Evolutionary conservation across 2,888 invertebrate species (phyloP).

Genomic region (Mactromeris polynyma): DNA sequence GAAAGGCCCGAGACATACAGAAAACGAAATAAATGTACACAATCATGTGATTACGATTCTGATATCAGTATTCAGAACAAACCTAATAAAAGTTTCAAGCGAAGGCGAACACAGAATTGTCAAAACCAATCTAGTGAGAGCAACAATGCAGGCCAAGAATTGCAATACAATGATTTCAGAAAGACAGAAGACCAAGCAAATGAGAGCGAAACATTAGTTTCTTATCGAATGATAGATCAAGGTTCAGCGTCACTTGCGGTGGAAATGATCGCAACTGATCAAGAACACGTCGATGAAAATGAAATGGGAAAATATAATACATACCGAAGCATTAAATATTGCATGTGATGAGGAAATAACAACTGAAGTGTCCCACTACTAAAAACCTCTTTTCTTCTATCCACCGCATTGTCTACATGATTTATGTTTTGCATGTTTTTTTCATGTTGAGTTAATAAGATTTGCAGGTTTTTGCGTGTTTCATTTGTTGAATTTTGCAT

Average conservation of each 20-base stretch:
- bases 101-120: background rate
- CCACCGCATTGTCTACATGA: too few relatives aligned
- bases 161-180: background rate
- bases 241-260: background rate
- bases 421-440: too few relatives aligned
- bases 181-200: background rate
- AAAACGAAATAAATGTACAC: conserved; percentile 15
- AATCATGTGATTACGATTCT: conserved; percentile 4
- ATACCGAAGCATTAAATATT: background rate
- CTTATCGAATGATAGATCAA: background rate
- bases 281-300: background rate
- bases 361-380: background rate
- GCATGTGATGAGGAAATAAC: background rate
- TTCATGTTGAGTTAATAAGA: too few relatives aligned
- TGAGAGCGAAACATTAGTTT: background rate
- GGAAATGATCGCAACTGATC: background rate
- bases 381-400: too few relatives aligned
- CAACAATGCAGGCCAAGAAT: background rate
- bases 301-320: background rate
- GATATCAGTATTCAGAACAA: background rate
- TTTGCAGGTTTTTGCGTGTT: too few relatives aligned
- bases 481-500: too few relatives aligned
- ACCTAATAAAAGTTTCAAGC: background rate
- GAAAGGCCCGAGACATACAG: too few relatives aligned
- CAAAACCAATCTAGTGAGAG: background rate